Conservation (phyloP, 2,113 vertebrate genomes). For the Telmatochromis sp. region DNA sequence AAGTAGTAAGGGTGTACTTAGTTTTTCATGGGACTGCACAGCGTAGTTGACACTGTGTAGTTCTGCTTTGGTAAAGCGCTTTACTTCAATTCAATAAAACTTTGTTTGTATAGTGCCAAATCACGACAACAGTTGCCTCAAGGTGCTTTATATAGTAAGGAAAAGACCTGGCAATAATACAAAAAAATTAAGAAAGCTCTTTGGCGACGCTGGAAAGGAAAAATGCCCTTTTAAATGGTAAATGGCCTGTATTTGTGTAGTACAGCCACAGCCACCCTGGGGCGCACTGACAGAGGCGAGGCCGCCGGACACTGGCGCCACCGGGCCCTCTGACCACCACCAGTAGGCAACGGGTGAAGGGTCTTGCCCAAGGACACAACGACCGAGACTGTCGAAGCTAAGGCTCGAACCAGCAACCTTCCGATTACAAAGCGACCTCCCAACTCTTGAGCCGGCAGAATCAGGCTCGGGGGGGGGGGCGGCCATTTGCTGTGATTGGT, state of each 20-base stretch:
- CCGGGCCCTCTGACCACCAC: rapidly evolving
- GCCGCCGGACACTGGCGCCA: rapidly evolving
- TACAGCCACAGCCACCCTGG: not conserved
- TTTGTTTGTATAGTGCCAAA: not conserved
- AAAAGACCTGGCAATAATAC: not conserved
- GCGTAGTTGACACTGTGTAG: rapidly evolving
- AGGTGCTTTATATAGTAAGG: rapidly evolving
- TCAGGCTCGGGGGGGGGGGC: rapidly evolving
- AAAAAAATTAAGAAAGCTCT: not conserved
- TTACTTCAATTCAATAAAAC: not conserved
- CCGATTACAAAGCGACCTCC: rapidly evolving
- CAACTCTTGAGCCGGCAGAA: not conserved
- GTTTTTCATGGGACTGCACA: not conserved
- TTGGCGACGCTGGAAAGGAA: rapidly evolving
- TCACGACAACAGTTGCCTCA: rapidly evolving
- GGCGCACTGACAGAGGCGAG: not conserved
- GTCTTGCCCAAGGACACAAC: not conserved
- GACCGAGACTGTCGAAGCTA: rapidly evolving
- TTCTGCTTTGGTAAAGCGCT: not conserved
- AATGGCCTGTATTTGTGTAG: too few species aligned
- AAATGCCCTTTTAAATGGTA: not conserved
- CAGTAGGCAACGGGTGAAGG: rapidly evolving
- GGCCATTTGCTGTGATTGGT: not conserved
- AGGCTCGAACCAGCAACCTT: rapidly evolving
- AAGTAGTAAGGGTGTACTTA: not conserved